A percentile compares a stretch with the other conserved stretches of the same genome.
Evolutionary conservation across 2,888 invertebrate species (phyloP).

Genomic region (Notocelia uddmanniana): DNA sequence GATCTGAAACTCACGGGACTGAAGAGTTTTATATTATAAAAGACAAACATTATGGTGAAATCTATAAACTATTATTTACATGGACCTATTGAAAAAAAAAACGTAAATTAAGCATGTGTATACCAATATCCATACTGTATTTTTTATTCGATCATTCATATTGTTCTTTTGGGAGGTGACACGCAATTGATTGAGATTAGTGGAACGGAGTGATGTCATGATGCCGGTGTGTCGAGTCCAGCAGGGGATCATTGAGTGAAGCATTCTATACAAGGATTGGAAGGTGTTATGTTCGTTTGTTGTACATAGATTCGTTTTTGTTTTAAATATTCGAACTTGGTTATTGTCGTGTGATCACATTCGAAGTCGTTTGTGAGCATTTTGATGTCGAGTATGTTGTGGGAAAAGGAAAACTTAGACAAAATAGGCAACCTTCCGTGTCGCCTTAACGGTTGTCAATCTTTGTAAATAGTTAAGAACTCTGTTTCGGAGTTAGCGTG

Average conservation of each 20-base stretch:
- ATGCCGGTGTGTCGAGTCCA: not conserved
- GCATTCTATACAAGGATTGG: not conserved
- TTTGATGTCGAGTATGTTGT: conserved; percentile 12
- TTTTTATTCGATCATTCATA: not conserved
- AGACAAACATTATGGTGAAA: conserved; percentile 15
- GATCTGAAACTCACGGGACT: not conserved
- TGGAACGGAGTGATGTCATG: not conserved
- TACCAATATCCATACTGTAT: conserved; percentile 2
- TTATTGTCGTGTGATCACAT: conserved; percentile 6
- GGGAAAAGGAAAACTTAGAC: conserved; percentile 20
- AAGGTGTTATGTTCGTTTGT: not conserved
- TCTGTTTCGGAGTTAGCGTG: conserved; percentile 28
- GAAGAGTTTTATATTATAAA: conserved; percentile 26
- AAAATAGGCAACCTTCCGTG: conserved; percentile 3
- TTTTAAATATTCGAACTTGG: conserved; percentile 11
- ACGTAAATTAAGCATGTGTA: conserved; percentile 34
- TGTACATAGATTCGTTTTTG: conserved; percentile 22
- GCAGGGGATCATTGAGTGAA: not conserved
- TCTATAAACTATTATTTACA: conserved; percentile 24
- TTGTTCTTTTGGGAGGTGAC: not conserved
- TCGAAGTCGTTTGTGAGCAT: not conserved
- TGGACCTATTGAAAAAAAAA: conserved; percentile 24
- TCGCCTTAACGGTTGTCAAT: conserved; percentile 11
- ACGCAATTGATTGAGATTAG: conserved; percentile 11
- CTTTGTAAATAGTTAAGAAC: conserved; percentile 38